Evolutionary conservation across 2,888 invertebrate species (phyloP), one percentile per base, ranked within the genome.

Genomic region (Oxystoma pomonae): DNA sequence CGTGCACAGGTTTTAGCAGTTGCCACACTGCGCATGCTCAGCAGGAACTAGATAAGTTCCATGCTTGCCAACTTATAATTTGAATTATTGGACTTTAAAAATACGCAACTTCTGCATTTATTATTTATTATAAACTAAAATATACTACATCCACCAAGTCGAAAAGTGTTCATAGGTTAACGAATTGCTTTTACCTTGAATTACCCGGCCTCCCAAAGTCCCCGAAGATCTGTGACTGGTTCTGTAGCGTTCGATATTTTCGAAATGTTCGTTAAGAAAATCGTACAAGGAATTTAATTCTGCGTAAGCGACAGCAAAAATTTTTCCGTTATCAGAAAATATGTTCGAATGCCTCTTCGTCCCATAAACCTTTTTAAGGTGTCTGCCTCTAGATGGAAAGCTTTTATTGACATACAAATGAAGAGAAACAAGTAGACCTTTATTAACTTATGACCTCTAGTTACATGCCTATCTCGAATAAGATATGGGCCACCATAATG

Each of bases 351-450:
- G 50, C 50, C 50, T 50, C 12, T 50, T 50, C 50, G 50, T 50
- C 50, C 50, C 50, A 50, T 50, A 50, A 50, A 50, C n/a, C 50
- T 9, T 50, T 50, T 50, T 50, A 50, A 9, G n/a, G 50, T 50
- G 12, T 12, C 50, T 50, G 50, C 50, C n/a, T 50, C 50, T 50
- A 50, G n/a, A 50, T 50, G 50, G n/a, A 9, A 50, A 50, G 50
- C 50, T 50, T 50, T 50, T 50, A n/a, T 50, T 50, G 50, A 50
- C 50, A 50, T 50, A 50, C 50, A 50, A 50, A 50, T 50, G n/a
- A 50, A 50, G n/a, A 50, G 50, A 50, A 9, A 50, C 50, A 50
- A n/a, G 50, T 50, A 50, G 50, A n/a, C 50, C 50, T n/a, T 50
- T 50, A 50, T 50, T n/a, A 50, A n/a, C n/a, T 50, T 50, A 50